phyloP scores from a whole-genome alignment of 1,140 invertebrate species.

The Brachionus manjavacas region DNA sequence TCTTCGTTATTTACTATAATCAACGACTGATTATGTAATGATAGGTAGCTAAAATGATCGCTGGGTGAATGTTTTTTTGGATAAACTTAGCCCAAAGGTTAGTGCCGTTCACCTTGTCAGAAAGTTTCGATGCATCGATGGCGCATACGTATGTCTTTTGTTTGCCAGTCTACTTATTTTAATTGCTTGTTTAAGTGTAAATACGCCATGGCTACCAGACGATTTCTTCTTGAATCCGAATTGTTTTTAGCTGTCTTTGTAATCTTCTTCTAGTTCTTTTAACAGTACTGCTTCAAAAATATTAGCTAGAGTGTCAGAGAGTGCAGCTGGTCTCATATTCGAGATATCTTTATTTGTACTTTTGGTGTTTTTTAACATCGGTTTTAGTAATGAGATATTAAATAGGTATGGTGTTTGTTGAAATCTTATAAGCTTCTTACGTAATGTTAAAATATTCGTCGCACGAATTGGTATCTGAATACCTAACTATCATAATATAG shows the following conservation, averaged over 20 bases:
- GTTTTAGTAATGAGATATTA: not conserved
- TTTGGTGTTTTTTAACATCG: not conserved
- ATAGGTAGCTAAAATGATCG: not conserved
- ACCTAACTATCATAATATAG: too few species aligned
- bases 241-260: not conserved
- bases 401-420: not conserved
- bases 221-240: not conserved
- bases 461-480: too few species aligned
- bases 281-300: not conserved
- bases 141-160: not conserved
- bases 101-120: not conserved
- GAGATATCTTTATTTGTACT: not conserved
- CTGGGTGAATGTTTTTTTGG: not conserved
- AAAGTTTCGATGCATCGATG: not conserved
- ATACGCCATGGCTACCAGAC: not conserved
- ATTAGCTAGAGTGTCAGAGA: not conserved
- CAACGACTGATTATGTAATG: not conserved
- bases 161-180: not conserved
- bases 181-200: not conserved
- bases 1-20: not conserved
- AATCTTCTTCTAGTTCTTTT: not conserved
- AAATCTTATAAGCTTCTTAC: not conserved
- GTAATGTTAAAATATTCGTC: too few species aligned
- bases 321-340: not conserved
- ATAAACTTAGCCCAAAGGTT: not conserved